Base-by-base conservation (phyloP, 2,797 vertebrate genomes). In the Selene dorsalis region DNA sequence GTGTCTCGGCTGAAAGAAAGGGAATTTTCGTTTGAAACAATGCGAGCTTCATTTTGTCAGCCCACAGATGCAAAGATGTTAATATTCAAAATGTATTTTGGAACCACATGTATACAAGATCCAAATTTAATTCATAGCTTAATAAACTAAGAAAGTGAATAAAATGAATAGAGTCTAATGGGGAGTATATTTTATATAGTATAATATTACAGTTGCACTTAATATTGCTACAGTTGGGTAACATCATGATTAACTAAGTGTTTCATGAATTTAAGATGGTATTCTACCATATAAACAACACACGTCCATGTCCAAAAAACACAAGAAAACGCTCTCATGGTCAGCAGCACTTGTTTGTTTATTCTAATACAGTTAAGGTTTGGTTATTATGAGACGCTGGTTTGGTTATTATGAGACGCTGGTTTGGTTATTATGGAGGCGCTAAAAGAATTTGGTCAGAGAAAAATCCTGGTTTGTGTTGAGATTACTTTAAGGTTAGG, bases 1-100 rank as follows among this genome's bases (percentile, higher is more conserved):
- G 77, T 77, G 79, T 92, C 82, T 79, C 14, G 77, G 73, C 87
- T 88, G 87, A 92, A 91, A 89, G 84, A 90, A 84, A 84, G 84
- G 81, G 80, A 84, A 80, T 88, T 91, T 43, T 89, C 82, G 62
- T 77, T 71, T 77, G 58, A 83, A 86, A 92, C 85, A 88, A 88
- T 90, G 83, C 75, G 73, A 64, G 85, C 79, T 68, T 73, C 18
- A 47, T 76, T 70, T 86, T 68, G 47, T 58, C n/a, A 75, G 35
- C 55, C 39, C 26, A 45, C 64, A 66, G 63, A 85, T 79, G 48
- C 35, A 67, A 68, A 75, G 35, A 82, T 89, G 72, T 67, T 73
- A 10, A 57, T 48, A 47, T 77, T 77, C 4, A 57, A 75, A 69
- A 55, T 30, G 26, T 24, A 18, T 55, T 61, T 66, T 48, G 48